Evolutionary conservation across 2,113 vertebrate genomes (phyloP).

Genomic region (Alosa alosa): DNA sequence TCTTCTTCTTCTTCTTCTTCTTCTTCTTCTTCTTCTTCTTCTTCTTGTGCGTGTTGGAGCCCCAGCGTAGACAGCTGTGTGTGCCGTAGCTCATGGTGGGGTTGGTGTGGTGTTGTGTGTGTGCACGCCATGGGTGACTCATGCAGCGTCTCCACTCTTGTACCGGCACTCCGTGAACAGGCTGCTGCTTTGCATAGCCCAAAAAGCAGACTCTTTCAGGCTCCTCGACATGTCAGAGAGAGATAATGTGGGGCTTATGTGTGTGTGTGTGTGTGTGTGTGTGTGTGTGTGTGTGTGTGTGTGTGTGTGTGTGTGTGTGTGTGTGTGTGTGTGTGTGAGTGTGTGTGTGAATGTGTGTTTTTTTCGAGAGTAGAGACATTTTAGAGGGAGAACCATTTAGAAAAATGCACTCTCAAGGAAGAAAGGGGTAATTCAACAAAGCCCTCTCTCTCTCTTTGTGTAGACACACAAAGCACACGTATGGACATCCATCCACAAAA

Average conservation of each 20-base stretch:
- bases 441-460: background rate
- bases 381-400: background rate
- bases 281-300: conserved; percentile 3
- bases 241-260: background rate
- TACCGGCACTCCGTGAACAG: background rate
- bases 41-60: background rate
- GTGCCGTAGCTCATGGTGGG: conserved; percentile 30
- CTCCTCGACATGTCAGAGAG: background rate
- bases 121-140: conserved; percentile 35
- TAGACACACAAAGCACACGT: background rate
- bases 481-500: background rate
- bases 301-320: no score
- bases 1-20: background rate
- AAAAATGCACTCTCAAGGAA: background rate
- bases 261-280: conserved; percentile 9
- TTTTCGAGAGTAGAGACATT: no score
- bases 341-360: background rate
- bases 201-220: background rate
- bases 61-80: background rate
- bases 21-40: background rate
- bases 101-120: conserved; percentile 1
- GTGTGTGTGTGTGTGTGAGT: background rate
- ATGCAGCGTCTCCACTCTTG: conserved; percentile 17
- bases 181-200: background rate
- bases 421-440: background rate